Conservation (phyloP, 2,888 invertebrate species). For the Aethes cnicana region DNA sequence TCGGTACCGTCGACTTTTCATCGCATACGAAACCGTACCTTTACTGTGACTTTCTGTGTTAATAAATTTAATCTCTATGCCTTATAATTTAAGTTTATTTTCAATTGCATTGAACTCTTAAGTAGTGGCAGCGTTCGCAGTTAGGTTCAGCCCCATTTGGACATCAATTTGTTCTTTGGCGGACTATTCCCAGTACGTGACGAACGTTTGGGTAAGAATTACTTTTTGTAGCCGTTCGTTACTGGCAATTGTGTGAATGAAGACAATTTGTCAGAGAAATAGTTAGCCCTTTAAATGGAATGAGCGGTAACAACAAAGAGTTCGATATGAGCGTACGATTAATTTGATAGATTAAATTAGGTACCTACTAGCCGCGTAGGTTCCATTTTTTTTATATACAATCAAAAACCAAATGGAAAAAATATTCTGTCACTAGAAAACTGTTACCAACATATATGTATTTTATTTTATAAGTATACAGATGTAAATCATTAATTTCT, state of each 20-base stretch:
- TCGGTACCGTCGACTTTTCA: neutral
- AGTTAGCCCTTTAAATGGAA: neutral
- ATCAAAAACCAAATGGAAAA: no score
- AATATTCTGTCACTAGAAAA: no score
- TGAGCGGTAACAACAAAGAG: no score
- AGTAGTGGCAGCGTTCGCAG: neutral
- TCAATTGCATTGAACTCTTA: neutral
- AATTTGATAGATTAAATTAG: no score
- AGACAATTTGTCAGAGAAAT: slow-evolving; percentile 15
- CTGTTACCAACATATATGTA: no score
- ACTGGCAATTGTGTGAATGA: slow-evolving; percentile 1
- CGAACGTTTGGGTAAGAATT: slow-evolving; percentile 17
- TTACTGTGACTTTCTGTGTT: no score
- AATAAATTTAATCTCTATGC: neutral
- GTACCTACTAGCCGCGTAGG: no score
- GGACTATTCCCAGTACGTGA: slow-evolving; percentile 15
- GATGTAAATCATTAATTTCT: no score
- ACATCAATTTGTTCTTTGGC: slow-evolving; percentile 10
- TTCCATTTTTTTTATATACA: no score
- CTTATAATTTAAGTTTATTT: neutral
- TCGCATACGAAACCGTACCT: neutral
- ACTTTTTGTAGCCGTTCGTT: slow-evolving; percentile 17
- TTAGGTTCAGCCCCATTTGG: slow-evolving; percentile 3
- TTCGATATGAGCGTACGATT: no score
- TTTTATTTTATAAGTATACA: no score